These are phyloP conservation scores for Brachypodius melanocephalos DNA, from an alignment of 2,113 vertebrate genomes.

Conservation along the genomic window DNA sequence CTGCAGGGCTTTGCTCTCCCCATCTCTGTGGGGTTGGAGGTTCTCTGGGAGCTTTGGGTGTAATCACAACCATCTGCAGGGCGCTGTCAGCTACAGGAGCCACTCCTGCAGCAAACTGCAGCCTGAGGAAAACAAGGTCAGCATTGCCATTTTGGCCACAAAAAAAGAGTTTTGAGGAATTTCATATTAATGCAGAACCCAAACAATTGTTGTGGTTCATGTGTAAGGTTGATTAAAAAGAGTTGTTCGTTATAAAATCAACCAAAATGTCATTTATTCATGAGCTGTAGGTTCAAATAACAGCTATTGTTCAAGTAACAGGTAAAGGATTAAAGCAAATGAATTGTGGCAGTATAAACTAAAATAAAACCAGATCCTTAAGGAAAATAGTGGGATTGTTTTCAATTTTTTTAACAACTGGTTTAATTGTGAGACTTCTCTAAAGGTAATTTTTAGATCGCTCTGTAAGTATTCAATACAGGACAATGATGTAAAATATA, in stretches of 20 bases:
- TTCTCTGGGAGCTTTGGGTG: slow-evolving; percentile 40
- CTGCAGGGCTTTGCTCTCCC: slow-evolving; percentile 52
- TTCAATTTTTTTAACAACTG: neutral
- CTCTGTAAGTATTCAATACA: neutral
- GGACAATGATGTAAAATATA: neutral
- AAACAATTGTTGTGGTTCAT: neutral
- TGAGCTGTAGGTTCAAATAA: neutral
- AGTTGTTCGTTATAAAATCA: neutral
- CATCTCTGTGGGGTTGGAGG: slow-evolving; percentile 55
- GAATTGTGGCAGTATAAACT: neutral
- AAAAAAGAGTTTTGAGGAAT: slow-evolving; percentile 75
- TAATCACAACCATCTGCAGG: slow-evolving; percentile 83
- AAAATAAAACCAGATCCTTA: neutral
- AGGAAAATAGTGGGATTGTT: neutral
- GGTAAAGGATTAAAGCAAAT: slow-evolving; percentile 4
- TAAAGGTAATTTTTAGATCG: neutral
- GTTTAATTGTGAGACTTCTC: neutral
- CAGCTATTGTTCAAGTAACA: neutral
- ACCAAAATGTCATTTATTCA: neutral
- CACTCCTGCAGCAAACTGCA: slow-evolving; percentile 81
- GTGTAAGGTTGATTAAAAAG: slow-evolving; percentile 22
- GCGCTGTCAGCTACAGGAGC: slow-evolving; percentile 70
- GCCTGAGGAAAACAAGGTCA: slow-evolving; percentile 79
- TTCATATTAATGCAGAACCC: slow-evolving; percentile 57
- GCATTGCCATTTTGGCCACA: slow-evolving; percentile 66